These are phyloP conservation scores for Troglohyphantes excavatus DNA, from an alignment of 2,888 invertebrate species.

Conservation along the genomic window DNA sequence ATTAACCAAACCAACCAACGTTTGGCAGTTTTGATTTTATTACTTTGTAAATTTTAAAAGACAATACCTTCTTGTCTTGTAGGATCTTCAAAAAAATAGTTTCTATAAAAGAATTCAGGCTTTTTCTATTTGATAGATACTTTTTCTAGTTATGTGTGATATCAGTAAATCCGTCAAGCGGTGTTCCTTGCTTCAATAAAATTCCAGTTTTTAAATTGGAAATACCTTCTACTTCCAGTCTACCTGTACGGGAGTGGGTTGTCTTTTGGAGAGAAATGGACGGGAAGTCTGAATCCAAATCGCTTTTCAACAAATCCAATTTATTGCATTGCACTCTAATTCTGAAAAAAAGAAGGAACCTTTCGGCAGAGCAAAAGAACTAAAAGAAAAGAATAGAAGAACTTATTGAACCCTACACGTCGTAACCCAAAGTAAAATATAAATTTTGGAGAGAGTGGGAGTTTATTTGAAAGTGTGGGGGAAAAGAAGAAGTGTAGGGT, in stretches of 20 bases:
- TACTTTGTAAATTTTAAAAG: too few species aligned
- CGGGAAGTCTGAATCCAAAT: conserved; percentile 35
- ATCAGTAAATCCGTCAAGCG: neutral
- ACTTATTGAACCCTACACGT: neutral
- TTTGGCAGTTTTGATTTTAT: too few species aligned
- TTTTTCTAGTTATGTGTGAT: neutral
- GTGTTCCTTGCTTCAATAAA: conserved; percentile 2
- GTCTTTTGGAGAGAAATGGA: neutral
- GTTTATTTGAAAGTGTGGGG: conserved; percentile 47
- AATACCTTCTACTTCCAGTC: conserved; percentile 11
- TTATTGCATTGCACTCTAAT: conserved; percentile 54
- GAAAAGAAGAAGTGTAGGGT: neutral
- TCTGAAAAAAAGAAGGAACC: conserved; percentile 12
- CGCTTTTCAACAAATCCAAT: conserved; percentile 53
- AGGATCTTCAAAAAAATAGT: neutral
- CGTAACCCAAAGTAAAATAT: conserved; percentile 25
- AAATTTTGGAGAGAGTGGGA: conserved; percentile 17
- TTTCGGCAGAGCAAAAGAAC: neutral
- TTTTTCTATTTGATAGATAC: neutral
- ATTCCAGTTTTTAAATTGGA: conserved; percentile 28
- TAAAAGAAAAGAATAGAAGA: neutral
- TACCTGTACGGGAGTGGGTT: neutral
- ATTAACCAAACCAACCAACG: too few species aligned
- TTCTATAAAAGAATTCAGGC: too few species aligned
- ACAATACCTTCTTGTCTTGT: too few species aligned